phyloP scores from a whole-genome alignment of 2,888 invertebrate genomes.

The Phengaris arion region DNA sequence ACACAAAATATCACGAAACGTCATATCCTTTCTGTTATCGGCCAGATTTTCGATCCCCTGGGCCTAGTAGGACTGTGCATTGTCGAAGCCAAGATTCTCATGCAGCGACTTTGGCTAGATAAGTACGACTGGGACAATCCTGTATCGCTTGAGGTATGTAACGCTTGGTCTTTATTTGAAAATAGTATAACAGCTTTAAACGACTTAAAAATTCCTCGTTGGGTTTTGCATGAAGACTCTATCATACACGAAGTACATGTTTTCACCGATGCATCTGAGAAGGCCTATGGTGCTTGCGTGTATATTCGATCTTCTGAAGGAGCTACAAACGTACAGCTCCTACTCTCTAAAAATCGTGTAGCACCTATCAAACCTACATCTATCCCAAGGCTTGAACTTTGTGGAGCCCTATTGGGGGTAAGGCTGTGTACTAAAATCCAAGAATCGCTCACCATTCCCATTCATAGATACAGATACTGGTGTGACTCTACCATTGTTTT shows the following conservation, averaged over 20 bases:
- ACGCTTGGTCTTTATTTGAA: not conserved
- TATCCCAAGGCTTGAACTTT: slow-evolving; percentile 36
- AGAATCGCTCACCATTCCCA: too few species aligned
- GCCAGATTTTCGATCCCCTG: too few species aligned
- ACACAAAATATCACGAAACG: too few species aligned
- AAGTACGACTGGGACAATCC: too few species aligned
- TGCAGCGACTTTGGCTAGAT: too few species aligned
- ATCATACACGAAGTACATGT: too few species aligned
- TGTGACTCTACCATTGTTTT: not conserved
- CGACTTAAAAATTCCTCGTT: slow-evolving; percentile 23
- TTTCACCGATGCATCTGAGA: too few species aligned
- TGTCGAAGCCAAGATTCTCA: too few species aligned
- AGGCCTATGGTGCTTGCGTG: not conserved
- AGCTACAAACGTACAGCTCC: not conserved
- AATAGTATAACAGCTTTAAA: slow-evolving; percentile 30
- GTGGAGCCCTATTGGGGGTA: slow-evolving; percentile 34
- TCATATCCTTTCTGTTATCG: too few species aligned
- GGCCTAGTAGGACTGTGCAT: too few species aligned
- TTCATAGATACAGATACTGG: slow-evolving; percentile 22
- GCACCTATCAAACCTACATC: slow-evolving; percentile 35
- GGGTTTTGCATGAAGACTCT: too few species aligned
- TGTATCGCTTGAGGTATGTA: too few species aligned
- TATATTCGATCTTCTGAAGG: slow-evolving; percentile 9
- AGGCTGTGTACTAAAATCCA: slow-evolving; percentile 28
- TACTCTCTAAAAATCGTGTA: slow-evolving; percentile 23